These are phyloP conservation scores for Egretta garzetta DNA, from an alignment of 2,113 vertebrate species.

Conservation along the genomic window DNA sequence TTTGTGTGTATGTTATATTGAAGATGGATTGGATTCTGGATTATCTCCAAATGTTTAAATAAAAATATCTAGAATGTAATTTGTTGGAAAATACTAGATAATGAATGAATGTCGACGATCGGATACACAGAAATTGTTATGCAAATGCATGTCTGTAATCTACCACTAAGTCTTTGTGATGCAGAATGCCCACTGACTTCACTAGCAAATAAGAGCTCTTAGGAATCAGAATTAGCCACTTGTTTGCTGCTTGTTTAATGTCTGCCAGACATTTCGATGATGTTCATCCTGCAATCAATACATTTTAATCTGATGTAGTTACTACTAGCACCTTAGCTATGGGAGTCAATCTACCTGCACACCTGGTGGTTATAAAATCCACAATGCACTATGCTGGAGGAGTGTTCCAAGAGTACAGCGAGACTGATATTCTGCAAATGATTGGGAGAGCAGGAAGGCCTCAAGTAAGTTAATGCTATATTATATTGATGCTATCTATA, in stretches of 20 bases:
- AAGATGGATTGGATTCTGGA: not conserved
- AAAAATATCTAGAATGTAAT: not conserved
- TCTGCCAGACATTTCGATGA: not conserved
- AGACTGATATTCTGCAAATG: conserved; percentile 97
- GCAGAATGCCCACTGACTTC: not conserved
- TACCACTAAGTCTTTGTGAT: not conserved
- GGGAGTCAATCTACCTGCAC: conserved; percentile 97
- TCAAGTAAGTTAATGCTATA: conserved; percentile 79
- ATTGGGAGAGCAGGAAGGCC: conserved; percentile 96
- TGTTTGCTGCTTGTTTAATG: not conserved
- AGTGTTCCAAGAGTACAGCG: conserved; percentile 94
- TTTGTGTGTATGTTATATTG: not conserved
- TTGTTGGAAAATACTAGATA: not conserved
- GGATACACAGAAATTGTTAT: not conserved
- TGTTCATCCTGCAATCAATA: conserved; percentile 27
- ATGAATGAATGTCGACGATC: not conserved
- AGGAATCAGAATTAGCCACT: not conserved
- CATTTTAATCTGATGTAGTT: conserved; percentile 79
- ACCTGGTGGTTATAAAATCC: conserved; percentile 96
- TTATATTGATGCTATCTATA: not conserved
- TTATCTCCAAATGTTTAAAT: not conserved
- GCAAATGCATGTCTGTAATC: not conserved
- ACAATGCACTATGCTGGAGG: conserved; percentile 93
- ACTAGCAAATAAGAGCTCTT: not conserved
- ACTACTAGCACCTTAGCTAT: conserved; percentile 97